Evolutionary conservation across 2,113 vertebrate genomes (phyloP).

Genomic region (Indicator indicator): DNA sequence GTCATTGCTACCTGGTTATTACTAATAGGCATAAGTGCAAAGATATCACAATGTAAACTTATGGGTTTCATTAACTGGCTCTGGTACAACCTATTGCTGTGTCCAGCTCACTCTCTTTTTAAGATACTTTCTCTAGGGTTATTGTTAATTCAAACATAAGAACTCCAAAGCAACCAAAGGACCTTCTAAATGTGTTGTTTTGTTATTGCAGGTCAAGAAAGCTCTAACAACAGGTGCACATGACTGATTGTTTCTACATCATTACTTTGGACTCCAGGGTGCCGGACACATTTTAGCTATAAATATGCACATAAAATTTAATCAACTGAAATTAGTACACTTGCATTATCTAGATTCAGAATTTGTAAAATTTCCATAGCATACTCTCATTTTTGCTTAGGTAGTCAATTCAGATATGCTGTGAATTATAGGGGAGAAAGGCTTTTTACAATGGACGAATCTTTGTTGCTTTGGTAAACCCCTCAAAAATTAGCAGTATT

Average conservation of each 20-base stretch:
- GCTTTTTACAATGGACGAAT: neutral
- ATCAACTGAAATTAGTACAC: neutral
- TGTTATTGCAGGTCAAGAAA: neutral
- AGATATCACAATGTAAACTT: neutral
- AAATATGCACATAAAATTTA: constrained; percentile 5
- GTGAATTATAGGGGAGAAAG: neutral
- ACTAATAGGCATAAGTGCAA: neutral
- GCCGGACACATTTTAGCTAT: neutral
- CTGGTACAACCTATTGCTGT: neutral
- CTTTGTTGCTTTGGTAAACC: neutral
- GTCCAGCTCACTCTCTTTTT: neutral
- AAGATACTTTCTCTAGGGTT: neutral
- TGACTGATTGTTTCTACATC: neutral
- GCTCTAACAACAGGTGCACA: neutral
- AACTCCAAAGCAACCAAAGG: neutral
- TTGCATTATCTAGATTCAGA: neutral
- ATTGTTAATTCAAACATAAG: neutral
- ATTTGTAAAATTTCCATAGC: neutral
- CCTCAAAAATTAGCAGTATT: neutral
- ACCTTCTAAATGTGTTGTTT: neutral
- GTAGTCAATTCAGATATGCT: neutral
- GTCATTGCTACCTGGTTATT: neutral
- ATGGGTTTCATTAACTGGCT: neutral
- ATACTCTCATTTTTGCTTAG: neutral
- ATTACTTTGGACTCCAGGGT: neutral